These are phyloP conservation scores for Ostrea denselamellosa DNA, from an alignment of 1,140 invertebrate species.

Conservation along the genomic window DNA sequence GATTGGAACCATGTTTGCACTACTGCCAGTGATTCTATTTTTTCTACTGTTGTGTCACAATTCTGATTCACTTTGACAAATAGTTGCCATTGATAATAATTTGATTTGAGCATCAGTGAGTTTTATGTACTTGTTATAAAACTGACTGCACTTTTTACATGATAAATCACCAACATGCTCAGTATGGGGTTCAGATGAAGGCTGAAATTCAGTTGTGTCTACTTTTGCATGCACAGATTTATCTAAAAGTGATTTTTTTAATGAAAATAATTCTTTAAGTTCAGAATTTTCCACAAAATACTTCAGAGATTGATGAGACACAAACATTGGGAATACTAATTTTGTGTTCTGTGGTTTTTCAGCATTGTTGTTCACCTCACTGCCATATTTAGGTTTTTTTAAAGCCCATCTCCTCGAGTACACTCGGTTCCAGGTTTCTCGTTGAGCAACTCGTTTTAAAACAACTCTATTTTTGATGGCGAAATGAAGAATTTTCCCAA, in stretches of 20 bases:
- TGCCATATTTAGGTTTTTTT: too few relatives aligned
- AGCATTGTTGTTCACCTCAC: background rate
- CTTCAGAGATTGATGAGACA: too few relatives aligned
- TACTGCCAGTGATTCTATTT: slow-evolving; percentile 1
- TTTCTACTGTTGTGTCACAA: background rate
- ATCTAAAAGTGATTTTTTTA: background rate
- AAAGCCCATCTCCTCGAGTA: slow-evolving; percentile 27
- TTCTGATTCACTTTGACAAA: background rate
- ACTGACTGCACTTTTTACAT: too few relatives aligned
- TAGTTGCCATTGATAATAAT: background rate
- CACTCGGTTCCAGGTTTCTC: slow-evolving; percentile 43
- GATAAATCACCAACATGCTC: too few relatives aligned
- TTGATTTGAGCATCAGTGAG: too few relatives aligned
- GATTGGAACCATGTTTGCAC: too few relatives aligned
- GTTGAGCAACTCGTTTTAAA: background rate
- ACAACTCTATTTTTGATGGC: too few relatives aligned
- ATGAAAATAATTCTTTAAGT: background rate
- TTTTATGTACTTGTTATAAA: too few relatives aligned
- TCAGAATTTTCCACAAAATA: too few relatives aligned
- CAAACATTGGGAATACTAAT: background rate
- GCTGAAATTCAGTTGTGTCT: background rate
- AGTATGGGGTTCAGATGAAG: too few relatives aligned
- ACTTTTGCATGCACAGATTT: background rate
- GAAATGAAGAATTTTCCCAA: slow-evolving; percentile 21
- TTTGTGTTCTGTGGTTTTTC: background rate